Evolutionary conservation across 2,113 vertebrate species (phyloP), one percentile per base, ranked within the genome.

Genomic region (Sylvilagus bachmani): DNA sequence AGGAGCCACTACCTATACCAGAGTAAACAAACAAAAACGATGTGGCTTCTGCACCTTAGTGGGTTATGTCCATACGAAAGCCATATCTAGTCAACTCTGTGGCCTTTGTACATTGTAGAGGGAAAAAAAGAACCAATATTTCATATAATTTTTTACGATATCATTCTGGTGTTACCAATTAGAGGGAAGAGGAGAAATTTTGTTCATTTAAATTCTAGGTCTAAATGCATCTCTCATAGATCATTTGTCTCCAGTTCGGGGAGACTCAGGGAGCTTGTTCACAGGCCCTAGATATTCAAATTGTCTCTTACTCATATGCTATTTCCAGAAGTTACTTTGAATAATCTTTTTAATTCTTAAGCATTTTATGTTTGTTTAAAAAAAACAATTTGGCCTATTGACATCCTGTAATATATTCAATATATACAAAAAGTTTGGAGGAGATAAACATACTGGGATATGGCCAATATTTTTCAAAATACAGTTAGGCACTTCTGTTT

Each of bases 81-180:
- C 97, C 97, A 95, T 97, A 97, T 58, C 49, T 94, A 38, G 80
- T 91, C 2, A 69, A 94, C 79, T 92, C 64, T 73, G 97, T 96
- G 97, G 95, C 96, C 96, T 97, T 96, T 49, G 8, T 81, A 75
- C 29, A 24, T 61, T 66, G 29, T 51, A 82, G 69, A 90, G 31
- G n/a, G 38, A 83, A 58, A 80, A 84, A 86, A 38, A 64, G 21
- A 91, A 36, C 27, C 24, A 58, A 31, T 90, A 74, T 51, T 93
- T 79, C 71, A 61, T 73, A 89, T 25, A 27, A 19, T 67, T 90
- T 64, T 90, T 81, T 31, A 53, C 14, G 90, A 6, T n/a, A 36
- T 61, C 81, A 51, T 81, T 90, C 31, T 92, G 22, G 3, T 84
- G n/a, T 89, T 12, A 33, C 53, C 49, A 81, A 33, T 73, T 80